phyloP scores from a whole-genome alignment of 1,140 invertebrate species.

The Drosophila parvula region DNA sequence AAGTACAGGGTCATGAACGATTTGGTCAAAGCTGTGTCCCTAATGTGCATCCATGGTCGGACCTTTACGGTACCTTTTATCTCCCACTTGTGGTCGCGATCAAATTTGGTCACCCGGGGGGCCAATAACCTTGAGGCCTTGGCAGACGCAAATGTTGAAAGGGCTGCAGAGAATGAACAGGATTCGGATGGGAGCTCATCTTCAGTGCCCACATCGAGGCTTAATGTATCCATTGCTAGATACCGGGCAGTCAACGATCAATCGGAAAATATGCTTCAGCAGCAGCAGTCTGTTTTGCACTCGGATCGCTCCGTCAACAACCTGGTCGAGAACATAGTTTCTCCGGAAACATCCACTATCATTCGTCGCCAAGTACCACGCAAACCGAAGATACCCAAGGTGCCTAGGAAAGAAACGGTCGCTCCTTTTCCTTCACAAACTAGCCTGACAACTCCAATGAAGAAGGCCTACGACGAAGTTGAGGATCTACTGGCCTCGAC shows the following conservation, averaged over 20 bases:
- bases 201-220: not conserved
- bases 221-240: not conserved
- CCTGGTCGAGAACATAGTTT: not conserved
- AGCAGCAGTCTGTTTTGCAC: not conserved
- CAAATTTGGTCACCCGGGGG: not conserved
- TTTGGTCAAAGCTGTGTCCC: not conserved
- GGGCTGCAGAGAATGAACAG: not conserved
- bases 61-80: constrained; percentile 14
- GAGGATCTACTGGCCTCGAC: constrained; percentile 38
- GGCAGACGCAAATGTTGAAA: not conserved
- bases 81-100: constrained; percentile 15
- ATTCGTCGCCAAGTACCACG: not conserved
- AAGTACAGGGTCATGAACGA: constrained; percentile 44
- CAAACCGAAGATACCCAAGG: not conserved
- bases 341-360: not conserved
- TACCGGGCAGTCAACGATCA: not conserved
- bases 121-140: not conserved
- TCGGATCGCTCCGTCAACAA: constrained; percentile 15
- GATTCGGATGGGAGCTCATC: not conserved
- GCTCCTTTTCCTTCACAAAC: not conserved
- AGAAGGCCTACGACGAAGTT: constrained; percentile 4
- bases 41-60: not conserved
- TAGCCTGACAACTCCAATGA: not conserved
- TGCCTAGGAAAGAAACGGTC: not conserved
- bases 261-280: not conserved